Conservation (phyloP, 2,113 vertebrate species). For the Caretta caretta region DNA sequence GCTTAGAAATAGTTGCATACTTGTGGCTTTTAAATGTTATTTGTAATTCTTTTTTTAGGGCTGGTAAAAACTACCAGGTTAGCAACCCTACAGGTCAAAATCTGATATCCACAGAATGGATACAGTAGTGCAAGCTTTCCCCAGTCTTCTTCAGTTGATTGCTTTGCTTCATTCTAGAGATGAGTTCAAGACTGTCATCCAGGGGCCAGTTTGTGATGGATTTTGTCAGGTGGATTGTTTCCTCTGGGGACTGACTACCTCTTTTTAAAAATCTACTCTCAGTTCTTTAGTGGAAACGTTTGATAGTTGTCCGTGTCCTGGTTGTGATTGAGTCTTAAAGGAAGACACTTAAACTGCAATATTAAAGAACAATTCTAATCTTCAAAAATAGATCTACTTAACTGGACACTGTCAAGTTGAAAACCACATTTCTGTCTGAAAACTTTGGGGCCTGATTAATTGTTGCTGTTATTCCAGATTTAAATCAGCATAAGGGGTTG, state of each 20-base stretch:
- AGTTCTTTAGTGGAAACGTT: neutral
- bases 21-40: neutral
- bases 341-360: neutral
- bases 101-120: neutral
- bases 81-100: neutral
- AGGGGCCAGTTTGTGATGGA: neutral
- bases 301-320: neutral
- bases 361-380: neutral
- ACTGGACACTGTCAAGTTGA: neutral
- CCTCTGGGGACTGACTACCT: neutral
- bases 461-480: neutral
- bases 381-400: neutral
- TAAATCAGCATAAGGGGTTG: neutral
- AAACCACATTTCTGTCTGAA: neutral
- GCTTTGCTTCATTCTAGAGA: neutral
- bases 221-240: neutral
- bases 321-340: neutral
- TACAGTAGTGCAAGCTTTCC: neutral
- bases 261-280: neutral
- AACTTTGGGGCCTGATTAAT: neutral
- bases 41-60: neutral
- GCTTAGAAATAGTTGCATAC: neutral
- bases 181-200: neutral
- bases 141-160: neutral
- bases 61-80: neutral